Base-by-base conservation (phyloP, 2,888 invertebrate species). In the Ephialtes manifestator region DNA sequence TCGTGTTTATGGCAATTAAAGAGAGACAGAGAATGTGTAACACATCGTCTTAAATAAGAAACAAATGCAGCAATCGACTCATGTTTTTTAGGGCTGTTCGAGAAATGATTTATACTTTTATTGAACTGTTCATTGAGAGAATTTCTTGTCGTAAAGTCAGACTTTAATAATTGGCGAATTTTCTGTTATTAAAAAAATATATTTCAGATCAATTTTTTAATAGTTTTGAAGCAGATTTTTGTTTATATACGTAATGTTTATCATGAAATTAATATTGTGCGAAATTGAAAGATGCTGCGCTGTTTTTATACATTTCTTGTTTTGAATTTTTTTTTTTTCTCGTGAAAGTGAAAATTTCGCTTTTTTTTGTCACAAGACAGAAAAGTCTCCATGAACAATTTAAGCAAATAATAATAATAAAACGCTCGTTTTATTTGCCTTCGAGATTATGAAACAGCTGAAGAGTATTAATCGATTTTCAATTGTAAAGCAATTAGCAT, bases 381-480 rank as follows among this genome's bases (percentile, higher is more conserved):
- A 8, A 46, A 46, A 46, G 1, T 46, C 46, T 13, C 46, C 13
- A 46, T 46, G 46, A 46, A 15, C 15, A 46, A 15, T 46, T 46
- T 8, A 46, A 46, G n/a, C n/a, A n/a, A n/a, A n/a, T n/a, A n/a
- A n/a, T n/a, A n/a, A n/a, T n/a, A n/a, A 46, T 46, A 46, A 46
- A 46, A 46, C 46, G 46, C 15, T 46, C 13, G 8, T 39, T 39
- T 39, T 39, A 7, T 8, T 8, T 10, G 39, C 39, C 39, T 10
- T 39, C 39, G 10, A 39, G 10, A 39, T 39, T 39, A 65, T 71
- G 46, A 60, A 55, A 39, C 51, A 20, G 53, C 67, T 63, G 71
- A 67, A 65, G 24, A 70, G 46, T 43, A 71, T 51, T 35, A 53
- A 55, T 15, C 53, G 46, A 74, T 58, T 39, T 77, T n/a, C 43